phyloP scores from a whole-genome alignment of 2,113 vertebrate genomes.

The Platycercus adscitus region DNA sequence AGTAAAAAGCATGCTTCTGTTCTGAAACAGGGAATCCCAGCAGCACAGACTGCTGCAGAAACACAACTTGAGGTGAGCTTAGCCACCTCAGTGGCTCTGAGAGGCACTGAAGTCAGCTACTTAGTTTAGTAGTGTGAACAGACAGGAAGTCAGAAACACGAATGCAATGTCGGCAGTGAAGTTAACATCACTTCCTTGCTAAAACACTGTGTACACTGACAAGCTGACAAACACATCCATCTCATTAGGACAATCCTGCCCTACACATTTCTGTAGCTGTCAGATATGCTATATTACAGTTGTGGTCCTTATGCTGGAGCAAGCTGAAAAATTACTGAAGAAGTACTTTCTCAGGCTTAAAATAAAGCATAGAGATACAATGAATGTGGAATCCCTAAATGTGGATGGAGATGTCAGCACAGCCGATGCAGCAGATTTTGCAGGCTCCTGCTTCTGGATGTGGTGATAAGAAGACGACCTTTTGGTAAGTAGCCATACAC shows the following conservation, averaged over 20 bases:
- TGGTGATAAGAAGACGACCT: fast-evolving
- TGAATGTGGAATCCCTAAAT: background rate
- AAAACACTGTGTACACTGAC: background rate
- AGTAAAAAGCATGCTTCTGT: background rate
- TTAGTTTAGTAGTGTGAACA: background rate
- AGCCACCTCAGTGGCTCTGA: background rate
- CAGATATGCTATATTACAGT: background rate
- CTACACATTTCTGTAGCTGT: background rate
- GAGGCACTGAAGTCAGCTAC: background rate
- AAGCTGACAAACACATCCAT: background rate
- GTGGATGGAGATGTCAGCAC: background rate
- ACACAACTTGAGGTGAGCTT: background rate
- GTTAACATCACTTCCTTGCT: background rate
- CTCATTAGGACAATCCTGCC: background rate
- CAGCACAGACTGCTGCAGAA: background rate
- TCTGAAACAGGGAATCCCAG: background rate
- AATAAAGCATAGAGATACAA: background rate
- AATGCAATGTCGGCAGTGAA: background rate
- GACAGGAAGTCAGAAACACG: conserved; percentile 18
- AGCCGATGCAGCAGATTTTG: fast-evolving
- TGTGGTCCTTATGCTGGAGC: background rate
- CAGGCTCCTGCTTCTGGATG: fast-evolving
- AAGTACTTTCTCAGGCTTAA: background rate
- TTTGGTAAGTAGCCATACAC: fast-evolving
- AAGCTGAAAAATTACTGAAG: background rate